Percentiles rank a stretch among this genome's conserved stretches.
These are phyloP conservation scores for Calcarius ornatus DNA, from an alignment of 2,113 vertebrate species.

Conservation along the genomic window DNA sequence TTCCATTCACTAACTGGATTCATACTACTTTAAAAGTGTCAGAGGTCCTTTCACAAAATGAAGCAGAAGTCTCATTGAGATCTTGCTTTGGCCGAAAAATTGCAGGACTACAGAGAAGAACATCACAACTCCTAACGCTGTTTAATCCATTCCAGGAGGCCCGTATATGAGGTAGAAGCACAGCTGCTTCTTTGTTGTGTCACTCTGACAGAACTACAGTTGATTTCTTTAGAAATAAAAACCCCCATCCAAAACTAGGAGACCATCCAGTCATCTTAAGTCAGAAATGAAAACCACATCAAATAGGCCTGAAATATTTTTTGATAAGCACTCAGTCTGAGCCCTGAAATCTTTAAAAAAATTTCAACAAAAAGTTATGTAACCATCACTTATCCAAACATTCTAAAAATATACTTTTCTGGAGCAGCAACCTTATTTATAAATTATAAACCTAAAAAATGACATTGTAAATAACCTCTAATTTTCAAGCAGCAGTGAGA, in stretches of 20 bases:
- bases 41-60: neutral
- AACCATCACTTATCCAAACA: neutral
- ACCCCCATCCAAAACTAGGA: neutral
- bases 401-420: neutral
- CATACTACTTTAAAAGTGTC: neutral
- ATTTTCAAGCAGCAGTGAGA: neutral
- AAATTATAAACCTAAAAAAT: neutral
- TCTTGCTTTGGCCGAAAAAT: neutral
- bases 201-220: neutral
- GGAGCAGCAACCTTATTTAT: neutral
- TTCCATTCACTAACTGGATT: neutral
- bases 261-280: neutral
- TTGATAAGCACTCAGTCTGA: neutral
- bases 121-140: neutral
- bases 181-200: neutral
- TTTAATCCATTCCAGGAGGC: neutral
- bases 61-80: neutral
- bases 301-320: neutral
- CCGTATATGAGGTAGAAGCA: neutral
- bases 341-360: neutral
- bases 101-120: neutral
- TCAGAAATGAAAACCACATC: neutral
- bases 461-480: neutral
- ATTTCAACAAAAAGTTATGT: neutral
- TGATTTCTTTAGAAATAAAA: neutral